Evolutionary conservation across 53 echinoderm and acorn worm species (phyloP).

Genomic region (Echinometra lucunter): DNA sequence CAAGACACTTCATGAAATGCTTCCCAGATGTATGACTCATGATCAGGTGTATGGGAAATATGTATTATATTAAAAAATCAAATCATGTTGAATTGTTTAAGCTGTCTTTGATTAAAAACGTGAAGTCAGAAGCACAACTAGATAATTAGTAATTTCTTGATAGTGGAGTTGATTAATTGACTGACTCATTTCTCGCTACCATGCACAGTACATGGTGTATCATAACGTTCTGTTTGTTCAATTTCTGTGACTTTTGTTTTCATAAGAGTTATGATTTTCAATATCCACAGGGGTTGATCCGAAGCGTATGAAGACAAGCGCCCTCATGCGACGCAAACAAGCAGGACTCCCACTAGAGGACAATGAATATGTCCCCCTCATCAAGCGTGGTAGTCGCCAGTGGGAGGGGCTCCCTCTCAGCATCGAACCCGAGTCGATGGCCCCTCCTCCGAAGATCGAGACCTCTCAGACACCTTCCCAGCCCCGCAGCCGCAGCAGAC

Average conservation of each 20-base stretch:
- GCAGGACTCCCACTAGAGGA: constrained; percentile 91
- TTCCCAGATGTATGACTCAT: too few species aligned
- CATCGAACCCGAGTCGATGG: constrained; percentile 69
- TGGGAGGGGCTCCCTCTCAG: constrained; percentile 88
- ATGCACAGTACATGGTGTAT: too few species aligned
- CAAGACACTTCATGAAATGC: too few species aligned
- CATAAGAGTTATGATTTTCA: background rate
- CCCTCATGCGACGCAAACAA: constrained; percentile 89
- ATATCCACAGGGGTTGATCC: constrained; percentile 87
- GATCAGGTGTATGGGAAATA: too few species aligned
- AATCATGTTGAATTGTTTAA: too few species aligned
- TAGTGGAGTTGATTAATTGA: too few species aligned
- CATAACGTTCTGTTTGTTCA: background rate
- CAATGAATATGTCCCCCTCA: constrained; percentile 89
- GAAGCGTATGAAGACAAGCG: constrained; percentile 91
- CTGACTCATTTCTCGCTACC: too few species aligned
- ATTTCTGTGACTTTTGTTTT: background rate
- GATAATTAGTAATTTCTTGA: too few species aligned
- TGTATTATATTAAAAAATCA: too few species aligned
- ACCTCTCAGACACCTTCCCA: constrained; percentile 76
- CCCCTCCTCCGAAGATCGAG: constrained; percentile 76
- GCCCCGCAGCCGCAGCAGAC: constrained; percentile 70
- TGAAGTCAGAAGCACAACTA: too few species aligned
- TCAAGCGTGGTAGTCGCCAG: constrained; percentile 86
- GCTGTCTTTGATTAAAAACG: too few species aligned